Evolutionary conservation across 2,113 vertebrate species (phyloP).

Genomic region (Mustela lutreola): DNA sequence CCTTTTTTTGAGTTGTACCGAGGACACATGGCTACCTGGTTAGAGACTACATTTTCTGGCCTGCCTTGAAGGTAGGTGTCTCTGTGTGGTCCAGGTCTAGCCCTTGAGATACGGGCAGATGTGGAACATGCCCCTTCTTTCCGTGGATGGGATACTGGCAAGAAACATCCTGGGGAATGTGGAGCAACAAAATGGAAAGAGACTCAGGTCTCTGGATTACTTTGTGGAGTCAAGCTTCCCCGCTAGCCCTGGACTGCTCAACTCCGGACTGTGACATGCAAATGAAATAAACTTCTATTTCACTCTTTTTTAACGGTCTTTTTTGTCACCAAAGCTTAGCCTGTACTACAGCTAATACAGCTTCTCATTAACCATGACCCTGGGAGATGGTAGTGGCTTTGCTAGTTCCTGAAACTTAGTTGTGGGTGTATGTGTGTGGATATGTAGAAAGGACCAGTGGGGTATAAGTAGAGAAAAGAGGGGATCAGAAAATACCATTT

Average conservation of each 20-base stretch:
- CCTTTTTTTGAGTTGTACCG: not conserved
- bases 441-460: not conserved
- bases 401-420: not conserved
- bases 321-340: not conserved
- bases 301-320: not conserved
- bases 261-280: not conserved
- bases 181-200: not conserved
- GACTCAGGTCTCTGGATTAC: not conserved
- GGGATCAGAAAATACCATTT: not conserved
- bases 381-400: not conserved
- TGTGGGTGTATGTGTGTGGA: not conserved
- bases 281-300: not conserved
- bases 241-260: not conserved
- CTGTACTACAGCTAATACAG: not conserved
- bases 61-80: not conserved
- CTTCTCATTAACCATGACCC: not conserved
- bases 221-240: not conserved
- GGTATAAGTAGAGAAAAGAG: not conserved
- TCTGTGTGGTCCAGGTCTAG: not conserved
- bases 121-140: not conserved
- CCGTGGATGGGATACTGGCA: not conserved
- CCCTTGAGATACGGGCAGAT: not conserved
- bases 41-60: not conserved
- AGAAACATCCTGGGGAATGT: not conserved
- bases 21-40: not conserved